A percentile compares a stretch with the other conserved stretches of the same genome.
These are phyloP conservation scores for Epicampocera succincta DNA, from an alignment of 2,888 invertebrate genomes.

Conservation along the genomic window DNA sequence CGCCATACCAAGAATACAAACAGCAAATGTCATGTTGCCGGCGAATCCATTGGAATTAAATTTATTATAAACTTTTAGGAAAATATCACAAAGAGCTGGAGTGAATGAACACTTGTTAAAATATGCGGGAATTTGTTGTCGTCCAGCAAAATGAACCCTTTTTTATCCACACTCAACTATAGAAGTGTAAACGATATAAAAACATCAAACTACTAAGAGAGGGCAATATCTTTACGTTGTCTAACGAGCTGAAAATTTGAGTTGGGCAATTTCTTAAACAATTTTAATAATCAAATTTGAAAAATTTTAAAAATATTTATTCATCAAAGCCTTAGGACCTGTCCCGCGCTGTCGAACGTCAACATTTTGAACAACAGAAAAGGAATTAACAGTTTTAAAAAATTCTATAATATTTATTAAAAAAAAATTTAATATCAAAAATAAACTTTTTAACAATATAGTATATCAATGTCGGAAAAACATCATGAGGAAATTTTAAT, in stretches of 20 bases:
- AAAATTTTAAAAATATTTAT: too few species aligned
- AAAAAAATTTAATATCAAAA: too few species aligned
- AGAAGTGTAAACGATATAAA: not conserved
- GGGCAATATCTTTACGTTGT: not conserved
- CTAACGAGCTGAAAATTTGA: not conserved
- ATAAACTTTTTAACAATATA: too few species aligned
- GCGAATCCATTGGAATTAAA: conserved; percentile 51
- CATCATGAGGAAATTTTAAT: too few species aligned
- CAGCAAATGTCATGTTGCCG: conserved; percentile 48
- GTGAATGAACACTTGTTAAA: conserved; percentile 18
- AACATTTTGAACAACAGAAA: too few species aligned
- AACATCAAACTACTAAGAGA: not conserved
- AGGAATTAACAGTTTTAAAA: too few species aligned
- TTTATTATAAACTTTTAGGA: conserved; percentile 46
- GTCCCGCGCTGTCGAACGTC: too few species aligned
- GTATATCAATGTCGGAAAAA: too few species aligned
- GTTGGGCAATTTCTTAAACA: not conserved
- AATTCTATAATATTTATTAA: too few species aligned
- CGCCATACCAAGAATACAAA: conserved; percentile 13
- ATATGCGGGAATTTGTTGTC: conserved; percentile 8
- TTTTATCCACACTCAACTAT: conserved; percentile 1
- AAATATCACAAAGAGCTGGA: not conserved
- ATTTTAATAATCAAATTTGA: not conserved
- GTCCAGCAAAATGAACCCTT: conserved; percentile 11
- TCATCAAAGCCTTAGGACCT: too few species aligned